phyloP scores from a whole-genome alignment of 64 coral and sea anemone species.

The Montipora cactus region DNA sequence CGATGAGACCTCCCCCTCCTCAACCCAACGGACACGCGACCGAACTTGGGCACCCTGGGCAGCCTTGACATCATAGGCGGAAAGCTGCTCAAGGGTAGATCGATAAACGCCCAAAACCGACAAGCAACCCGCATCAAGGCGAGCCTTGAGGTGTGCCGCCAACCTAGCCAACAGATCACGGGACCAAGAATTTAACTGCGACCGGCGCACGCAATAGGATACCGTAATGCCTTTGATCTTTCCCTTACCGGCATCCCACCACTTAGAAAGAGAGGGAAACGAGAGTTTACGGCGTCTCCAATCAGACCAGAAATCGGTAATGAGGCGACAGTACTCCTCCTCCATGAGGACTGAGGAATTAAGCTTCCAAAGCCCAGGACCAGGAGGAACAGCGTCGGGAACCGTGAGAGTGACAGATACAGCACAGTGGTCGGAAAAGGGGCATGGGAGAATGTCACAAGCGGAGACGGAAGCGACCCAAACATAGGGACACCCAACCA shows the following conservation, averaged over 20 bases:
- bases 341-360: not conserved
- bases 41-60: conserved; percentile 44
- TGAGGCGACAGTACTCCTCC: not conserved
- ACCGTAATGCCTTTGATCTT: not conserved
- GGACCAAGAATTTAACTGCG: not conserved
- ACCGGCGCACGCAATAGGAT: not conserved
- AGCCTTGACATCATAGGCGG: not conserved
- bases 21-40: conserved; percentile 20
- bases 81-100: not conserved
- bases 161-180: not conserved
- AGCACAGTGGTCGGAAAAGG: conserved; percentile 43
- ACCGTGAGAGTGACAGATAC: not conserved
- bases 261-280: not conserved
- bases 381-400: not conserved
- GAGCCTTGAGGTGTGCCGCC: not conserved
- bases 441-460: not conserved
- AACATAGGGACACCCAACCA: not conserved
- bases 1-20: conserved; percentile 44
- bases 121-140: not conserved
- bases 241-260: conserved; percentile 21
- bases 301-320: not conserved
- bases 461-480: not conserved
- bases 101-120: not conserved
- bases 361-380: conserved; percentile 52
- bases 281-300: not conserved